Evolutionary conservation across 2,113 vertebrate genomes (phyloP), one percentile per base, ranked within the genome.

Genomic region (Laticauda colubrina): DNA sequence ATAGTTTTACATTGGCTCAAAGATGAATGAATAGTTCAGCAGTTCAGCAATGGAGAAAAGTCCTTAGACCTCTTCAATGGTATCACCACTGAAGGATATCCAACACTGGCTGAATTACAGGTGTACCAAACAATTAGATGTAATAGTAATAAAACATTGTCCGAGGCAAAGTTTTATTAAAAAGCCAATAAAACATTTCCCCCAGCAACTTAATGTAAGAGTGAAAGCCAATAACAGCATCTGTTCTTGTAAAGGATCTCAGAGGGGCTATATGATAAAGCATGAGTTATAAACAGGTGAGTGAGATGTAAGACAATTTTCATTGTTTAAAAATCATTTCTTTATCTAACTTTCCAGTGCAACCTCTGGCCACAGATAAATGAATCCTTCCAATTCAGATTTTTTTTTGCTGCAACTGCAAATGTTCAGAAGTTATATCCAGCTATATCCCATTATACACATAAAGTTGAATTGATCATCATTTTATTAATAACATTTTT

Each of bases 401-500:
- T 23, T 61, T 43, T 61, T 21, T 21, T 39, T 39, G 69, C n/a
- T 75, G n/a, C 69, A 39, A 81, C 18, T 81, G 15, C 34, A 81
- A 39, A 39, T 81, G 34, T 81, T 81, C 34, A 39, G 69, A 81
- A 81, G 6, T 81, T 20, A 55, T n/a, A 88, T 53, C 18, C 26
- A 88, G 59, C 55, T 64, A 21, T 61, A 53, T 15, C 20, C 51
- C 45, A 51, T n/a, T 88, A n/a, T 69, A 51, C 61, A 56, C 56
- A 48, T 23, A 57, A 81, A n/a, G 53, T 21, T 26, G 54, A 51
- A 11, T 20, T 88, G 61, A 53, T 26, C 89, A 69, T 75, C 92
- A 88, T 85, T 97, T 96, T 96, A 96, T 97, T 97, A 95, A 10
- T 34, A 94, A 96, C 95, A 96, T n/a, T 81, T 89, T 45, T 91